Base-by-base conservation (phyloP, 2,797 vertebrate genomes). In the Hafferia zeledoni region DNA sequence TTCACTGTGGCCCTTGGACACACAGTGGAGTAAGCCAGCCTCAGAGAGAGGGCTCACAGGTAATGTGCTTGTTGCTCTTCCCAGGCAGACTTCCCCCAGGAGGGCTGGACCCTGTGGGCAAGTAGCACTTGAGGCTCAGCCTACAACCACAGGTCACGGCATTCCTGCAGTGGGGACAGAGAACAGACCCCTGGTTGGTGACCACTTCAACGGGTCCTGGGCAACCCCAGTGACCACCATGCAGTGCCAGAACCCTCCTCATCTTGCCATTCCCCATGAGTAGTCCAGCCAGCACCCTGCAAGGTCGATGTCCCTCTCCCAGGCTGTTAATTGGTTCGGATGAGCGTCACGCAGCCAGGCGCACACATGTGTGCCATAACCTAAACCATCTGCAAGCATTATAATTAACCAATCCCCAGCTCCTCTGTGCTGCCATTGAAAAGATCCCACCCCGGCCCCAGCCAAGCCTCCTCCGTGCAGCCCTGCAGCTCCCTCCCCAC, bases 281-380 rank as follows among this genome's bases (percentile, higher is more conserved):
- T 78, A 74, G 31, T 20, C 28, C 61, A 6, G 25, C 17, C 71
- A 60, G 56, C 64, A 59, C 41, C 68, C 64, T 4, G 2, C 3
- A 1, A 88, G 74, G 60, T 70, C 2, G 5, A 84, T 23, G 5
- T 92, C 86, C 59, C 86, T 70, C 57, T 94, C 82, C 89, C 4
- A 1, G 81, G 50, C 71, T 0, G 3, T 49, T 95, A 95, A 94
- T 91, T 94, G 78, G 88, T 78, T 83, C 11, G 1, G 69, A 94
- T 94, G 65, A 91, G 57, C 83, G 18, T 93, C 91, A 94, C 78
- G 90, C 47, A 6, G 71, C 65, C 44, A 61, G 91, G 91, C 56
- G 1, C 67, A 70, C 96, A 96, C 91, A 95, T 97, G 93, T 93
- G 85, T 91, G 77, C 93, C 83, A 63, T 94, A 96, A 96, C 67